phyloP scores from a whole-genome alignment of 2,113 vertebrate genomes.

The Tenebrosternarchus preto region DNA sequence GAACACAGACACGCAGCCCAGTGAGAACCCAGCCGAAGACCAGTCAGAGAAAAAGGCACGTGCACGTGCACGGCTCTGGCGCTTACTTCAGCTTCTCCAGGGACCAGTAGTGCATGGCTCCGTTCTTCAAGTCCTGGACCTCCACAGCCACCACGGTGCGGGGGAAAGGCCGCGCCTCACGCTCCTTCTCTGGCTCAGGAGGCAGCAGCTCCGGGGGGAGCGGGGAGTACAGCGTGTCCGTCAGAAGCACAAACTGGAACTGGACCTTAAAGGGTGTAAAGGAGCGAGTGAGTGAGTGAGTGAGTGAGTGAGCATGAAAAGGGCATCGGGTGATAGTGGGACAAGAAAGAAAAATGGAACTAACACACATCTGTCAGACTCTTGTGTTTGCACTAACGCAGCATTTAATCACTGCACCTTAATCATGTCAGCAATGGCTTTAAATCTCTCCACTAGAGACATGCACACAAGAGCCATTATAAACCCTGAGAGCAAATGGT shows the following conservation, averaged over 20 bases:
- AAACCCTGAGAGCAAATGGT: constrained; percentile 24
- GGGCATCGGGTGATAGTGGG: too few species aligned
- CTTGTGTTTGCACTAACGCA: background rate
- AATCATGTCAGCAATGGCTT: background rate
- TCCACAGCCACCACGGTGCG: constrained; percentile 95
- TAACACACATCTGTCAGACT: background rate
- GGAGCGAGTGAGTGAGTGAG: background rate
- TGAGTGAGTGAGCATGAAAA: too few species aligned
- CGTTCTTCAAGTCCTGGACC: constrained; percentile 96
- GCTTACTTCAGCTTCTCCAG: constrained; percentile 94
- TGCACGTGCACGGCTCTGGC: background rate
- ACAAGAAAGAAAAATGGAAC: background rate
- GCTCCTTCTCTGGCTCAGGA: constrained; percentile 79
- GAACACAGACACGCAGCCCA: constrained; percentile 17
- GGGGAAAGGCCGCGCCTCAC: constrained; percentile 81
- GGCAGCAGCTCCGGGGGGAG: constrained; percentile 89
- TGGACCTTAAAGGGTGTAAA: constrained; percentile 80
- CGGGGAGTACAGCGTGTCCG: constrained; percentile 93
- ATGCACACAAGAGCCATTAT: constrained; percentile 32
- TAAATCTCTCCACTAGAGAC: constrained; percentile 1
- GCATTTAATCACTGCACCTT: background rate
- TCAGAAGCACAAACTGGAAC: constrained; percentile 96
- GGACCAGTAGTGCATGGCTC: constrained; percentile 97
- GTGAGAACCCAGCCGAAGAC: constrained; percentile 13
- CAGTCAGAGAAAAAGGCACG: too few species aligned